A percentile compares a stretch with the other conserved stretches of the same genome.
Evolutionary conservation across 2,113 vertebrate species (phyloP).

Genomic region (Mesocricetus auratus): DNA sequence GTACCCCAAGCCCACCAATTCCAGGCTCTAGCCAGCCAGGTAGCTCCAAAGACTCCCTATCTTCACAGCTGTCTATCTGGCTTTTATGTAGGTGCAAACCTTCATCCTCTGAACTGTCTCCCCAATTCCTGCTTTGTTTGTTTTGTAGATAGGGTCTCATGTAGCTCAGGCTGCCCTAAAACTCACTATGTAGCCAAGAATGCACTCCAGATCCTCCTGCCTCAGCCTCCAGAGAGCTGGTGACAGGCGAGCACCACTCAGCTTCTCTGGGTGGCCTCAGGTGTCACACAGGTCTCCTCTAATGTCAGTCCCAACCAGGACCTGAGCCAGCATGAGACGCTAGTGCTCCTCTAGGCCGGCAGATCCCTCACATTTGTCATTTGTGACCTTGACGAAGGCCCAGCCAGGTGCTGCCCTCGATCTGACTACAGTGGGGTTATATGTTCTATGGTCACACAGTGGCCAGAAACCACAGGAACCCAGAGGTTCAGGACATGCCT

Average conservation of each 20-base stretch:
- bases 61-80: not conserved
- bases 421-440: not conserved
- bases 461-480: not conserved
- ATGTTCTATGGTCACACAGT: not conserved
- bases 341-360: not conserved
- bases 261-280: too few species aligned
- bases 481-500: fast-evolving
- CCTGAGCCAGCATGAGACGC: not conserved
- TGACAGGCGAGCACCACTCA: not conserved
- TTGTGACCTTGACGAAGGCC: not conserved
- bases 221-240: not conserved
- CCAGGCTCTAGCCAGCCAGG: not conserved
- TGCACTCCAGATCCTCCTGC: not conserved
- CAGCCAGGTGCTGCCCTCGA: fast-evolving
- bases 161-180: not conserved
- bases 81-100: not conserved
- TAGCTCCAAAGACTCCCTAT: not conserved
- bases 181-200: not conserved
- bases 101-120: not conserved
- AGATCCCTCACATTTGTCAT: not conserved
- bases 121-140: not conserved
- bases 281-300: too few species aligned
- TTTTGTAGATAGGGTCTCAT: not conserved
- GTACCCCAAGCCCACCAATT: not conserved
- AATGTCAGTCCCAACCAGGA: not conserved